Percentiles rank a stretch among this genome's conserved stretches.
These are phyloP conservation scores for Sorex fumeus DNA, from an alignment of 2,113 vertebrate species.

Conservation along the genomic window DNA sequence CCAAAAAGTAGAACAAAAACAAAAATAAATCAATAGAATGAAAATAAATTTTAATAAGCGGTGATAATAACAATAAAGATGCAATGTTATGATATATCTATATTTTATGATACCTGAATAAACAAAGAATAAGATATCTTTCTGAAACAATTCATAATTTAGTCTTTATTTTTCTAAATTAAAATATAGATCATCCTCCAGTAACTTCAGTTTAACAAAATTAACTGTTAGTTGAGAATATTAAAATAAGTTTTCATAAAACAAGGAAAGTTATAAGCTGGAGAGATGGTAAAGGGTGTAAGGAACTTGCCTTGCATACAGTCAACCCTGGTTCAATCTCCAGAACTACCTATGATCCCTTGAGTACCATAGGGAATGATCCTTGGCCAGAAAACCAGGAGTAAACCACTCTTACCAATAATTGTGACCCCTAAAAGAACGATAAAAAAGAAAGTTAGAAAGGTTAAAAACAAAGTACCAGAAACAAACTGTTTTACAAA, in stretches of 20 bases:
- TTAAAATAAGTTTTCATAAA: constrained; percentile 17
- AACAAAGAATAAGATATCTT: background rate
- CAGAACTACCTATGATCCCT: too few species aligned
- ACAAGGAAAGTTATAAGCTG: background rate
- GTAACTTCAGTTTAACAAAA: background rate
- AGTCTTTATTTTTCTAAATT: constrained; percentile 34
- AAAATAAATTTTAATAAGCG: too few species aligned
- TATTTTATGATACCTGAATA: background rate
- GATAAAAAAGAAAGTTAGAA: background rate
- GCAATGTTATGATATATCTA: background rate
- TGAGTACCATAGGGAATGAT: too few species aligned
- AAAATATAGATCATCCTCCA: background rate
- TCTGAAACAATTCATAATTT: constrained; percentile 19
- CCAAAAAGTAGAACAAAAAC: too few species aligned
- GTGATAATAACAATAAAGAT: too few species aligned
- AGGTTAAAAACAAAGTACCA: constrained; percentile 14
- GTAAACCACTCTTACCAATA: too few species aligned
- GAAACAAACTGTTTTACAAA: background rate
- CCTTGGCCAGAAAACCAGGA: too few species aligned
- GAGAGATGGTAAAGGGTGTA: background rate
- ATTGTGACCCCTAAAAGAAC: too few species aligned
- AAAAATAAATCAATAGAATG: too few species aligned
- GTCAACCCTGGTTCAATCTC: too few species aligned
- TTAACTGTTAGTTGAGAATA: constrained; percentile 1
- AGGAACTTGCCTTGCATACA: too few species aligned